phyloP scores from a whole-genome alignment of 2,797 vertebrate species.

The Myripristis jacobus region DNA sequence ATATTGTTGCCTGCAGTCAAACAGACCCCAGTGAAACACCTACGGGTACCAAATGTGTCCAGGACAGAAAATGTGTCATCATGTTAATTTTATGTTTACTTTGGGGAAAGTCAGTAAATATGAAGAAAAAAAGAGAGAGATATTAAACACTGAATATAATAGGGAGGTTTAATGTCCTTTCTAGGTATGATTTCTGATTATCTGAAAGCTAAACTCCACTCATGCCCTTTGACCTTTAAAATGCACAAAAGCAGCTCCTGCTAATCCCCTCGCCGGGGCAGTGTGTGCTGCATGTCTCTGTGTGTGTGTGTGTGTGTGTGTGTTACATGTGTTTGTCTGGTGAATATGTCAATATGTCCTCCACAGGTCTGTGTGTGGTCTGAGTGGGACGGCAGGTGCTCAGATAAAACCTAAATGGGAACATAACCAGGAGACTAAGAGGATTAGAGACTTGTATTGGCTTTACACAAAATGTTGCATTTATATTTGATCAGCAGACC shows the following conservation, averaged over 20 bases:
- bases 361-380: constrained; percentile 58
- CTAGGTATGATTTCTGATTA: not conserved
- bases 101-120: too few species aligned
- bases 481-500: constrained; percentile 74
- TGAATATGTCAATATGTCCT: not conserved
- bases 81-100: too few species aligned
- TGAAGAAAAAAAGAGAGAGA: too few species aligned
- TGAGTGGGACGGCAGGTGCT: constrained; percentile 39
- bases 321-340: constrained; percentile 4
- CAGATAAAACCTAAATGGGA: constrained; percentile 47
- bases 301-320: constrained; percentile 17
- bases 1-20: too few species aligned
- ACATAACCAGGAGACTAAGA: constrained; percentile 39
- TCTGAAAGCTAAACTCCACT: constrained; percentile 11
- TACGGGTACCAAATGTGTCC: too few species aligned
- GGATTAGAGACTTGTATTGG: constrained; percentile 58
- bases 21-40: too few species aligned
- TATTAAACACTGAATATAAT: too few species aligned
- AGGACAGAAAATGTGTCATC: too few species aligned
- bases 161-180: too few species aligned
- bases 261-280: not conserved
- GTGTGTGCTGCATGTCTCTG: not conserved
- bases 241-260: constrained; percentile 5
- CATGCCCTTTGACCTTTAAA: constrained; percentile 48
- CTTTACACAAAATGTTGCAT: constrained; percentile 61